phyloP scores from a whole-genome alignment of 2,113 vertebrate genomes.

The Seriola rivoliana region DNA sequence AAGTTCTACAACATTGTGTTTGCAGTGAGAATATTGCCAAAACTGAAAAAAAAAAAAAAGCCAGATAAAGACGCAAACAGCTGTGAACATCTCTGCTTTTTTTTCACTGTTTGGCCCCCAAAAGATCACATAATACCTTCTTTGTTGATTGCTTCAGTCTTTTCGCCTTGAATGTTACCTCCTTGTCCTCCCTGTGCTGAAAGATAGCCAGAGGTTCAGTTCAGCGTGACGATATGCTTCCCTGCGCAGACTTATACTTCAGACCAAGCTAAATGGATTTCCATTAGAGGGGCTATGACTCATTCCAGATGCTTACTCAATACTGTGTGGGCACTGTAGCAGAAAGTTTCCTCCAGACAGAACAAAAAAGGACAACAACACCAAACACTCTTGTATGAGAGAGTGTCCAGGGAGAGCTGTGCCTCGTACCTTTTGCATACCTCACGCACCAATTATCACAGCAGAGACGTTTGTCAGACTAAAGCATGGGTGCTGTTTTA shows the following conservation, averaged over 20 bases:
- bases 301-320: conserved; percentile 82
- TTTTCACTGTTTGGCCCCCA: background rate
- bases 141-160: conserved; percentile 27
- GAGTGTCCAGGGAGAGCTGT: background rate
- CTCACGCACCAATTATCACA: background rate
- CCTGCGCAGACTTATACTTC: conserved; percentile 71
- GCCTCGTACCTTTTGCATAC: conserved; percentile 13
- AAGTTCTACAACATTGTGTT: background rate
- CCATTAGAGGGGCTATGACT: conserved; percentile 81
- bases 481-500: background rate
- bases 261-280: conserved; percentile 79
- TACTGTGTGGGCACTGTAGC: conserved; percentile 74
- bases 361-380: conserved; percentile 65
- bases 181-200: conserved; percentile 60
- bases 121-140: conserved; percentile 14
- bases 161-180: conserved; percentile 58
- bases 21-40: background rate
- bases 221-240: conserved; percentile 70
- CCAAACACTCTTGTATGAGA: conserved; percentile 28
- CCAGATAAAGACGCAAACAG: conserved; percentile 12
- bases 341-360: conserved; percentile 70
- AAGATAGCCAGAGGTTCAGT: conserved; percentile 63
- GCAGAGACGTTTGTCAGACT: background rate
- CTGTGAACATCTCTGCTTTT: background rate
- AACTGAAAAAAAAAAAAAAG: background rate